These are phyloP conservation scores for Cygnus atratus DNA, from an alignment of 2,113 vertebrate species.

Conservation along the genomic window DNA sequence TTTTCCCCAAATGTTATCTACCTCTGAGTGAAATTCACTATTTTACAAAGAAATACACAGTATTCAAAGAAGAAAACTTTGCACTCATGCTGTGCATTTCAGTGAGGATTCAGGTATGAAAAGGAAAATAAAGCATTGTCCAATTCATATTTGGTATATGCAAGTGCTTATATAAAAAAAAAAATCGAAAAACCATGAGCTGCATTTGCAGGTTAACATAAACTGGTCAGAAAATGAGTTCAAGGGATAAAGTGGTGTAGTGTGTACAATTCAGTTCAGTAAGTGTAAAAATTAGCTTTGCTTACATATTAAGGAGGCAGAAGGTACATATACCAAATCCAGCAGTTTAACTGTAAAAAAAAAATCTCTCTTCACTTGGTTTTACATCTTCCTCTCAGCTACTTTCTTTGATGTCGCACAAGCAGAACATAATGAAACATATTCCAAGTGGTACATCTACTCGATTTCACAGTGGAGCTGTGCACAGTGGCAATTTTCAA, in stretches of 20 bases:
- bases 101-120: background rate
- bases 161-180: background rate
- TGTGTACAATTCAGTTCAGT: constrained; percentile 8
- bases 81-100: background rate
- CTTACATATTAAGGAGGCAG: background rate
- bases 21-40: background rate
- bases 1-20: background rate
- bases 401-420: rapidly evolving
- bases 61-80: background rate
- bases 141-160: background rate
- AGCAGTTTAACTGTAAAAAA: constrained; percentile 25
- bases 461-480: background rate
- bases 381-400: background rate
- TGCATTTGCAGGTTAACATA: background rate
- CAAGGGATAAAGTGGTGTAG: background rate
- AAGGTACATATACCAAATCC: background rate
- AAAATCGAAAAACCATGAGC: background rate
- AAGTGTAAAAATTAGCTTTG: constrained; percentile 46
- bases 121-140: background rate
- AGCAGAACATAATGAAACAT: background rate
- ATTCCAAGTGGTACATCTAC: background rate
- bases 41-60: background rate
- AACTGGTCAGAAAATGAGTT: background rate
- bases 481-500: background rate
- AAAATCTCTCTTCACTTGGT: background rate